phyloP scores from a whole-genome alignment of 2,113 vertebrate genomes.

The Cyrtonyx montezumae region DNA sequence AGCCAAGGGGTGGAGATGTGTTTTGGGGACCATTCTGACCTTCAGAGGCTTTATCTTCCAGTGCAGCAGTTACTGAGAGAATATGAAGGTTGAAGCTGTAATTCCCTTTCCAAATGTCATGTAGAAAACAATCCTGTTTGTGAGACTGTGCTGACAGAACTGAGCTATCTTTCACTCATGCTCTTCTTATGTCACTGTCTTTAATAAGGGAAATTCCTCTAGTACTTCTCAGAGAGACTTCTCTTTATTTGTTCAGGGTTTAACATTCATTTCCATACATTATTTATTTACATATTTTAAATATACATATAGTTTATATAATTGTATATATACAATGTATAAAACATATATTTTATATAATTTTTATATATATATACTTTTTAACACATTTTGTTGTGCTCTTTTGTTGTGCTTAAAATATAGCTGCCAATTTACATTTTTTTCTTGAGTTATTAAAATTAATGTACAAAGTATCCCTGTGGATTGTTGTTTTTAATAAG shows the following conservation, averaged over 20 bases:
- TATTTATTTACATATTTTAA: background rate
- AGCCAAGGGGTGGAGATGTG: background rate
- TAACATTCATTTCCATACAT: background rate
- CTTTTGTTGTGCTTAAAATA: background rate
- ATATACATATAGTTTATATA: no score
- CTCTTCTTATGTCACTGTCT: background rate
- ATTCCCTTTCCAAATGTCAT: background rate
- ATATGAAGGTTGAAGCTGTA: background rate
- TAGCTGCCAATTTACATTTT: background rate
- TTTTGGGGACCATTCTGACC: background rate
- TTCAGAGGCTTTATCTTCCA: conserved; percentile 14
- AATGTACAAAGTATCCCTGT: background rate
- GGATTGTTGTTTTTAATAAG: background rate
- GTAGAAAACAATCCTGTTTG: background rate
- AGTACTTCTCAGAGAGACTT: background rate
- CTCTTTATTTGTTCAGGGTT: background rate
- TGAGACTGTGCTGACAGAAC: background rate
- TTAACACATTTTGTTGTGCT: background rate
- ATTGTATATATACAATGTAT: no score
- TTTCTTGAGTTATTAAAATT: background rate
- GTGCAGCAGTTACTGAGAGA: background rate
- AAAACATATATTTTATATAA: no score
- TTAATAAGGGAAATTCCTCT: background rate
- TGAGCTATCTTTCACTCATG: background rate
- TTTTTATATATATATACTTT: no score